Percentiles rank a stretch among this genome's conserved stretches.
Conservation (phyloP, 2,797 vertebrate genomes). For the Pangasius larnaudii region DNA sequence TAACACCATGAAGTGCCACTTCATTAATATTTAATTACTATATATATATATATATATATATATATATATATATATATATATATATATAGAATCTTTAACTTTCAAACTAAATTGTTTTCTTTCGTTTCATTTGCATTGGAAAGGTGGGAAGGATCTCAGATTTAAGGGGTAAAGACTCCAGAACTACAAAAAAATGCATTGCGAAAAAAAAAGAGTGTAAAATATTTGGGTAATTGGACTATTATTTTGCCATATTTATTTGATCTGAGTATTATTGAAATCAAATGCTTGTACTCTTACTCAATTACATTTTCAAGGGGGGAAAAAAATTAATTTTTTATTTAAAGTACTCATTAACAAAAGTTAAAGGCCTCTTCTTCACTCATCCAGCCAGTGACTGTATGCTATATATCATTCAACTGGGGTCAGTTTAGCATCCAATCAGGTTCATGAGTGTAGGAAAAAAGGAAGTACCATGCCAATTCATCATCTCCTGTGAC, state of each 20-base stretch:
- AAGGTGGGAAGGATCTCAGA: neutral
- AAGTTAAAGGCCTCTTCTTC: neutral
- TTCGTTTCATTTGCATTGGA: too few relatives aligned
- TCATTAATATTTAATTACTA: neutral
- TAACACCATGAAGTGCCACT: neutral
- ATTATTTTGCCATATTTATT: neutral
- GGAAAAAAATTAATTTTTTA: neutral
- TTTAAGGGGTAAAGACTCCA: neutral
- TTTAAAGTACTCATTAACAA: neutral
- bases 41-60: neutral
- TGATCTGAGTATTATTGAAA: neutral
- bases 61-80: too few relatives aligned
- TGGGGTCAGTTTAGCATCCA: neutral
- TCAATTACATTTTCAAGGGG: neutral
- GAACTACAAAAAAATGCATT: too few relatives aligned
- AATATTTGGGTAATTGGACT: neutral
- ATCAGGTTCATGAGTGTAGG: neutral
- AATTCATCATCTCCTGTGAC: neutral
- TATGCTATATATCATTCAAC: neutral
- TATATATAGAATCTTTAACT: neutral
- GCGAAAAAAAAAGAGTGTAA: too few relatives aligned
- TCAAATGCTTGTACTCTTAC: neutral
- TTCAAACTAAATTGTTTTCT: neutral
- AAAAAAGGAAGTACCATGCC: neutral
- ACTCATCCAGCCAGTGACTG: neutral